A percentile compares a stretch with the other conserved stretches of the same genome.
phyloP scores from a whole-genome alignment of 2,888 invertebrate genomes.

The Cephus sareptanus region DNA sequence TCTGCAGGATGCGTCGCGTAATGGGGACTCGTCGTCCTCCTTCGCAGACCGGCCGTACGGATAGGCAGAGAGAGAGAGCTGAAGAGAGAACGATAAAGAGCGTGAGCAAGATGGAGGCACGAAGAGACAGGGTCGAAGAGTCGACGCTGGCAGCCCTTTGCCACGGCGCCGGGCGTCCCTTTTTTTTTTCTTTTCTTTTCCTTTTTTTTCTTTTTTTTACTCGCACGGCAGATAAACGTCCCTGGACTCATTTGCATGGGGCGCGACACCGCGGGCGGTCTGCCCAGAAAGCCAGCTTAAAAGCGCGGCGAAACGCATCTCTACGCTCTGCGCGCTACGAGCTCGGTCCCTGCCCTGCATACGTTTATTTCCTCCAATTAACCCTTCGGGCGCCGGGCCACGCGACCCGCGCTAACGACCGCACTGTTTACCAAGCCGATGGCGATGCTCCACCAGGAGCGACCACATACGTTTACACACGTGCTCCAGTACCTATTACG shows the following conservation, averaged over 20 bases:
- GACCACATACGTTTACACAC: no score
- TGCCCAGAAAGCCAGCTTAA: slow-evolving; percentile 16
- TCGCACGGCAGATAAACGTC: slow-evolving; percentile 42
- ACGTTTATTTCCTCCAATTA: slow-evolving; percentile 59
- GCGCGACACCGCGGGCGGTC: slow-evolving; percentile 42
- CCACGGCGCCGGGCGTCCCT: not conserved
- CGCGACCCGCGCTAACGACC: slow-evolving; percentile 58
- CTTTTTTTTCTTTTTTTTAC: not conserved
- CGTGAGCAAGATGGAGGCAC: not conserved
- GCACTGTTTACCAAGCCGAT: slow-evolving; percentile 45
- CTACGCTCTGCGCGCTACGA: not conserved
- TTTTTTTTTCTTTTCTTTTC: not conserved
- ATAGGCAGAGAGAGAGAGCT: slow-evolving; percentile 8
- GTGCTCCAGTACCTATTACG: no score
- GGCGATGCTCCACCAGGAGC: no score
- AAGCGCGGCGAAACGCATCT: slow-evolving; percentile 18
- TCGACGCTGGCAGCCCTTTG: not conserved
- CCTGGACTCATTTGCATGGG: slow-evolving; percentile 55
- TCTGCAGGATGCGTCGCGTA: slow-evolving; percentile 51
- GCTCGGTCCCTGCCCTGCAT: slow-evolving; percentile 24
- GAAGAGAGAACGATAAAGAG: slow-evolving; percentile 6
- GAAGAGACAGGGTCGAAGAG: not conserved
- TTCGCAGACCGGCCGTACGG: slow-evolving; percentile 28
- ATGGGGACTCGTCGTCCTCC: slow-evolving; percentile 46
- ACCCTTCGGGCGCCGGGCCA: slow-evolving; percentile 58